Evolutionary conservation across 2,888 invertebrate genomes (phyloP).

Genomic region (Aphrophora alni): DNA sequence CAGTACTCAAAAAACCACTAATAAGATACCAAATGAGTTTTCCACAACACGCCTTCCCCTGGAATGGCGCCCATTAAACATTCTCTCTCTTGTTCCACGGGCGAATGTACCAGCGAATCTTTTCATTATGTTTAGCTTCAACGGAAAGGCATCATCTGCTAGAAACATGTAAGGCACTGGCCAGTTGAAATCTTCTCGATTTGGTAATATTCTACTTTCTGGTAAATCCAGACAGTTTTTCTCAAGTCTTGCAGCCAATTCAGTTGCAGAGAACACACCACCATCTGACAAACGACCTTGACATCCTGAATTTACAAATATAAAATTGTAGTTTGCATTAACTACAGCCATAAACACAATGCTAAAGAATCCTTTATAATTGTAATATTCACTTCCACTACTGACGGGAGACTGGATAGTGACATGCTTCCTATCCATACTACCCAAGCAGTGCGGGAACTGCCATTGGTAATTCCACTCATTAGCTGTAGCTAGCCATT

Average conservation of each 20-base stretch:
- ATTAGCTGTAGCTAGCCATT: background rate
- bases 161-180: background rate
- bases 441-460: constrained; percentile 51
- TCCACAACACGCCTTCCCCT: background rate
- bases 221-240: constrained; percentile 32
- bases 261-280: constrained; percentile 38
- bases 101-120: constrained; percentile 14
- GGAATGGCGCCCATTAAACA: background rate
- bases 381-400: constrained; percentile 51
- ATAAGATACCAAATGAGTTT: background rate
- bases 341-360: constrained; percentile 52
- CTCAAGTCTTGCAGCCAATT: constrained; percentile 29
- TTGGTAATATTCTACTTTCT: constrained; percentile 30
- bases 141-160: constrained; percentile 41
- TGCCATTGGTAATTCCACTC: constrained; percentile 48
- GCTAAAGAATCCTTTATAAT: constrained; percentile 53
- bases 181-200: background rate
- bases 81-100: constrained; percentile 13
- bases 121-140: constrained; percentile 33
- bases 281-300: constrained; percentile 42
- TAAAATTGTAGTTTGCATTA: constrained; percentile 52
- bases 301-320: constrained; percentile 36
- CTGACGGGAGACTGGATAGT: constrained; percentile 49
- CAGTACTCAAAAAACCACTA: background rate
- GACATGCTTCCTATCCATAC: constrained; percentile 54